Evolutionary conservation across 1,140 invertebrate species (phyloP).

Genomic region (Polyergus mexicanus): DNA sequence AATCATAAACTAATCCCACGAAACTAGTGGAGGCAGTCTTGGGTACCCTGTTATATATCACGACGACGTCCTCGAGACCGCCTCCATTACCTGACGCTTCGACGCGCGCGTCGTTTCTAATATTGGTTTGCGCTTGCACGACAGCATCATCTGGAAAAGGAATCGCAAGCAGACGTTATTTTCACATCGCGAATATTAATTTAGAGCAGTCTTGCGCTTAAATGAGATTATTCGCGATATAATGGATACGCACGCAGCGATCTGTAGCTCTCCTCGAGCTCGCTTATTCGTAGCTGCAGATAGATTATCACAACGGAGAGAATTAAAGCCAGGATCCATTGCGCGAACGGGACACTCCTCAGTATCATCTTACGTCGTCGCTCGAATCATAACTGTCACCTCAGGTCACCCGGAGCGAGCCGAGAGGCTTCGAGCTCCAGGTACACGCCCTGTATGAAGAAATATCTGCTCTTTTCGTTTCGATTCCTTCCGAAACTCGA

Average conservation of each 20-base stretch:
- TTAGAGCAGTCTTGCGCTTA: not conserved
- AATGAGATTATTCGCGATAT: not conserved
- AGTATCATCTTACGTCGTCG: conserved; percentile 79
- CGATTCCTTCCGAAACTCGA: not conserved
- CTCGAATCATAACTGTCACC: conserved; percentile 45
- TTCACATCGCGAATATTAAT: not conserved
- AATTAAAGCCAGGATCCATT: conserved; percentile 81
- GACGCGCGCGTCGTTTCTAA: conserved; percentile 65
- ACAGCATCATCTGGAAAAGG: conserved; percentile 79
- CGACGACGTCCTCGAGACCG: conserved; percentile 89
- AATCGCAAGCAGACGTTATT: conserved; percentile 45
- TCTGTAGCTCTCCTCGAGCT: conserved; percentile 79
- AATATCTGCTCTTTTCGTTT: too few species aligned
- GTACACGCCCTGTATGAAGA: too few species aligned
- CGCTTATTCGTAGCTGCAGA: conserved; percentile 78
- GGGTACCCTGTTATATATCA: conserved; percentile 98
- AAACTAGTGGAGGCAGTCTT: conserved; percentile 99
- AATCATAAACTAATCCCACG: conserved; percentile 98
- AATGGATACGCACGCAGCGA: conserved; percentile 76
- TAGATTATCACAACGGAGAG: conserved; percentile 79
- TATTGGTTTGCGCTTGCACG: conserved; percentile 73
- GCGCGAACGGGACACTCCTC: conserved; percentile 78
- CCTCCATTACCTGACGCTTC: conserved; percentile 35
- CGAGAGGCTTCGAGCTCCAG: too few species aligned
- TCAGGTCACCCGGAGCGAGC: not conserved